Evolutionary conservation across 2,113 vertebrate genomes (phyloP), one percentile per base, ranked within the genome.

Genomic region (Strix aluco): DNA sequence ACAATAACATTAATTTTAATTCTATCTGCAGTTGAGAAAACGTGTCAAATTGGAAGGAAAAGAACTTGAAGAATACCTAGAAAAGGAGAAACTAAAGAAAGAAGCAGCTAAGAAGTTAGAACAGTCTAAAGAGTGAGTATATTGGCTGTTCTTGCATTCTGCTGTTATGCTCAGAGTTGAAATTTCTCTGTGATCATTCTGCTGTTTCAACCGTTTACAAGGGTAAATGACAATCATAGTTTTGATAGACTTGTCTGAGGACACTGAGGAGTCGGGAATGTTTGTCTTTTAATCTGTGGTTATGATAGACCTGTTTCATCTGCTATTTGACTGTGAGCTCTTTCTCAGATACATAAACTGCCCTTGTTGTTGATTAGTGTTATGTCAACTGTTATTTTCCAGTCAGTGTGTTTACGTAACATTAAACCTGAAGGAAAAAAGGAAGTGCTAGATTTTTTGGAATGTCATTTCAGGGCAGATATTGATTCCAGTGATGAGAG

Each of bases 401-500:
- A 38, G 20, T 51, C 49, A 10, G 5, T 62, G 32, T 78, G 54
- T 63, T 70, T 61, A n/a, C 42, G 11, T 79, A 79, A 61, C 69
- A n/a, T 8, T 40, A 94, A 94, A 82, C 40, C 27, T 81, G 62
- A 92, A 86, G 3, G 3, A 46, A 59, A 46, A 81, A 61, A 72
- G 27, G 47, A 57, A 79, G n/a, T 59, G 69, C 42, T 40, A 13
- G 6, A 0, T 7, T 61, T 71, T 87, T 72, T 77, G 34, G 7
- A 57, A 44, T 92, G 58, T 52, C 42, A 19, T 95, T 87, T 89
- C 90, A 99, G 99, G 97, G 99, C 98, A 85, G 99, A 99, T 85
- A 98, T 99, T 2, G 99, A 99, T 97, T 99, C 99, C 46, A 99
- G 99, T 44, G 99, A 99, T 59, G 99, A 99, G 94, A 99, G 99